These are phyloP conservation scores for Mactromeris polynyma DNA, from an alignment of 2,888 invertebrate genomes.

Conservation along the genomic window DNA sequence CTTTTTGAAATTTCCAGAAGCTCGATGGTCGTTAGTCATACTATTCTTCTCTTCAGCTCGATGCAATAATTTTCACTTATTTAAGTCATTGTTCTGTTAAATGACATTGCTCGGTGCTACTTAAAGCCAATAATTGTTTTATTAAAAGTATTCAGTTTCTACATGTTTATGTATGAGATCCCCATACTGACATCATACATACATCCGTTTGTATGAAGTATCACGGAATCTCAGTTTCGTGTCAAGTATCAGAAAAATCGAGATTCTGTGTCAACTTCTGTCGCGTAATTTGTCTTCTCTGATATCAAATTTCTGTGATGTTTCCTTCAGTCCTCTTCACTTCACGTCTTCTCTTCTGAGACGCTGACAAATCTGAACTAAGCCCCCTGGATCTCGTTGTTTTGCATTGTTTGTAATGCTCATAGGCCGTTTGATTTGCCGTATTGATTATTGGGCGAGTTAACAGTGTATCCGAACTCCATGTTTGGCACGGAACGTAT, in stretches of 20 bases:
- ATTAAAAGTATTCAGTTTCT: too few relatives aligned
- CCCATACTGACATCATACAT: too few relatives aligned
- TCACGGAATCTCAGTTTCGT: too few relatives aligned
- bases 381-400: slow-evolving; percentile 47
- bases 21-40: neutral
- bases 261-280: neutral
- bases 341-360: slow-evolving; percentile 9
- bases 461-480: slow-evolving; percentile 58
- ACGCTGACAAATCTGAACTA: slow-evolving; percentile 50
- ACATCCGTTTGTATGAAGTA: too few relatives aligned
- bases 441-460: slow-evolving; percentile 67
- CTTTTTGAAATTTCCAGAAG: neutral
- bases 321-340: neutral
- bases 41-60: neutral
- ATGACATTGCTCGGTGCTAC: neutral
- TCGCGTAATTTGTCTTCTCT: neutral
- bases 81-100: neutral
- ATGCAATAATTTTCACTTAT: neutral
- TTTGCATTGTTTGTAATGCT: slow-evolving; percentile 64
- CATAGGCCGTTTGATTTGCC: slow-evolving; percentile 60
- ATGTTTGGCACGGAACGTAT: slow-evolving; percentile 61
- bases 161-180: too few relatives aligned
- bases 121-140: too few relatives aligned
- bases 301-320: slow-evolving; percentile 1
- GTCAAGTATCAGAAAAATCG: too few relatives aligned